Base-by-base conservation (phyloP, 2,888 invertebrate genomes). In the Patella caerulea region DNA sequence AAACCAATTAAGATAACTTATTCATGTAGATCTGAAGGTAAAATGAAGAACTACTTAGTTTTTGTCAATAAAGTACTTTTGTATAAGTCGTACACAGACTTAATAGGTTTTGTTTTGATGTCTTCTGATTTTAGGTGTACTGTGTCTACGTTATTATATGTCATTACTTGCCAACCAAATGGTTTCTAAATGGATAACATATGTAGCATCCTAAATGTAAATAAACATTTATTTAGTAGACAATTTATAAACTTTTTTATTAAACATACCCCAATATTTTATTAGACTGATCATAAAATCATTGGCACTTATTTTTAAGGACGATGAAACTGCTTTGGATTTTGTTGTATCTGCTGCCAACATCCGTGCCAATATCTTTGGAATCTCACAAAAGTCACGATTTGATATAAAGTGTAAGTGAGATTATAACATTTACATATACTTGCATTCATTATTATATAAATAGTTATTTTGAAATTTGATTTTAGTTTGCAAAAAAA, bases 341-440 rank as follows among this genome's bases (percentile, higher is more conserved):
- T 99, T 99, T 92, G 99, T 99, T 2, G 96, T 98, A 0, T 95
- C 97, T 0, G 97, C 97, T 91, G 95, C 99, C 0, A 99, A 99
- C 91, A 95, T 99, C 77, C 94, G 99, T 70, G 95, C 97, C 0
- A 93, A 95, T 87, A 95, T 98, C 86, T 99, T 98, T 92, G 95
- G 95, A 77, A 99, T 99, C 90, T 92, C 94, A 2, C 94, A 94
- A 78, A 97, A 98, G 89, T 96, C 96, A 0, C 94, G 96, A 72
- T 99, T 99, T 91, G 97, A 98, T 88, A 95, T 98, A 17, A 99
- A 99, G 94, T 98, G 97, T 96, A 92, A 94, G 94, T 93, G 17
- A 29, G 34, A 2, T 53, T 12, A 15, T 15, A 11, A 72, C 12
- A 71, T 74, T 45, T 45, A 45, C 24, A 24, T 4, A 7, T 45